Evolutionary conservation across 2,113 vertebrate genomes (phyloP).

Genomic region (Periophthalmodon schlosseri): DNA sequence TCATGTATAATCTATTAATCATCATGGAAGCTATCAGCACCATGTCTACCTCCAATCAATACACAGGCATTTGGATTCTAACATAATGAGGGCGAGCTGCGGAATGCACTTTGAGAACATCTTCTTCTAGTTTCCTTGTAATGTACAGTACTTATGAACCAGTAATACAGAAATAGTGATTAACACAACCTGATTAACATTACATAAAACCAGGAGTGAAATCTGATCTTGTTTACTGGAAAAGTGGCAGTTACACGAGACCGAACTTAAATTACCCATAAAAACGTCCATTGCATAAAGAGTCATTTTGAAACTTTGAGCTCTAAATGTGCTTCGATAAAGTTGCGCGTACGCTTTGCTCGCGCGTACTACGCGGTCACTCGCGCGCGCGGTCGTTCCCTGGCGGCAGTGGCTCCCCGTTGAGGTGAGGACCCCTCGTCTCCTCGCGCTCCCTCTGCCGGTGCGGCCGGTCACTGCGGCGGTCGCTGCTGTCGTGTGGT

Average conservation of each 20-base stretch:
- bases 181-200: background rate
- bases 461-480: background rate
- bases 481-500: background rate
- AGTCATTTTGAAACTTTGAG: too few species aligned
- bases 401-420: background rate
- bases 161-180: background rate
- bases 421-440: background rate
- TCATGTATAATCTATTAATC: slow-evolving; percentile 37
- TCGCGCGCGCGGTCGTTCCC: too few species aligned
- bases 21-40: slow-evolving; percentile 26
- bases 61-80: background rate
- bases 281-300: too few species aligned
- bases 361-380: too few species aligned
- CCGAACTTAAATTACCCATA: background rate
- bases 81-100: slow-evolving; percentile 5
- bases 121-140: background rate
- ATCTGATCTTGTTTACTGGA: background rate
- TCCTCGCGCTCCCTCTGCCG: background rate
- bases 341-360: background rate
- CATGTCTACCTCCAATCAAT: slow-evolving; percentile 34
- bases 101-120: background rate
- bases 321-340: background rate
- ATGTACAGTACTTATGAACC: background rate
- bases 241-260: background rate
- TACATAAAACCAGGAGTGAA: too few species aligned